Base-by-base conservation (phyloP, 2,888 invertebrate species). In the Leptopterna dolabrata region DNA sequence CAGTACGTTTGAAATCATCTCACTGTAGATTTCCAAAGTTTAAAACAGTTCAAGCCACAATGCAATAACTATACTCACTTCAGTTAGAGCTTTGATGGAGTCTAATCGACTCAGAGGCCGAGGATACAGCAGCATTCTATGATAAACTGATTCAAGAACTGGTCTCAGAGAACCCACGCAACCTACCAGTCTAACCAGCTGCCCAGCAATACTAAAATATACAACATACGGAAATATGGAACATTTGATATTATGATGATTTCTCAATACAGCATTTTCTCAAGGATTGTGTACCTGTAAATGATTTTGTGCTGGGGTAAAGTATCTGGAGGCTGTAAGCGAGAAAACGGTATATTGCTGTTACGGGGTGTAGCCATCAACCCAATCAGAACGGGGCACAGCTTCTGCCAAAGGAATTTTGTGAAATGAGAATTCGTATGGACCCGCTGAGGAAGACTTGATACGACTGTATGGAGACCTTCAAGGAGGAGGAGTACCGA, bases 81-180 rank as follows among this genome's bases (percentile, higher is more conserved):
- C 97, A 89, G 96, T 94, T 0, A 96, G 94, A 89, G 97, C 96
- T 89, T 96, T 94, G 41, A 98, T 91, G 0, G 98, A 96, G 90
- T 98, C 98, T 11, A 96, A 94, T 70, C 98, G 94, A 91, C 97
- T 97, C 70, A 95, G 94, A 0, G 96, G 95, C 0, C 97, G 96
- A 19, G 98, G 97, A 92, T 98, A 95, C 0, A 98, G 93, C 3
- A 98, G 92, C 96, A 98, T 97, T 87, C 98, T 94, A 92, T 98
- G 98, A 91, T 98, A 98, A 0, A 98, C 93, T 0, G 98, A 97
- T 91, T 98, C 98, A 73, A 98, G 92, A 70, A 98, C 98, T 11
- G 98, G 97, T 16, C 98, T 94, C 76, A 98, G 92, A n/a, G 95
- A 95, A 0, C 96, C 95, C 30, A 97, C 96, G 51, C 96, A 95